phyloP scores from a whole-genome alignment of 2,797 vertebrate species.

The Tapirus indicus region DNA sequence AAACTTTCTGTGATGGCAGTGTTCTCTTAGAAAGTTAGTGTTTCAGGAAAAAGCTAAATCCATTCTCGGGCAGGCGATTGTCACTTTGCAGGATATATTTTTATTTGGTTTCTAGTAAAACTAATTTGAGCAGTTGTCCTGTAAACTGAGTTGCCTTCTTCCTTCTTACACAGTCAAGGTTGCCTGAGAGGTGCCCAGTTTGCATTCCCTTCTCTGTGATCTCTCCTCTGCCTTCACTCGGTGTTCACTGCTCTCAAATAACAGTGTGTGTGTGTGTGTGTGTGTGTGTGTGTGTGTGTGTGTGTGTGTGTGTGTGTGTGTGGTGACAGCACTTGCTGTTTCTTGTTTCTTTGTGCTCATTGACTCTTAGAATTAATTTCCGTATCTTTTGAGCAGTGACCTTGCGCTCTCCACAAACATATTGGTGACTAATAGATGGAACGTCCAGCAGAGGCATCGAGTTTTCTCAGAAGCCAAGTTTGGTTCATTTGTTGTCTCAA shows the following conservation, averaged over 20 bases:
- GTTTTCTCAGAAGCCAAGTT: neutral
- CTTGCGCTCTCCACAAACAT: neutral
- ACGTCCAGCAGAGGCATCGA: neutral
- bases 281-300: too few species aligned
- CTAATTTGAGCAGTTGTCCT: too few species aligned
- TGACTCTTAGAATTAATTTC: neutral
- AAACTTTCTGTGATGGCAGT: neutral
- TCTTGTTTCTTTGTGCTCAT: neutral
- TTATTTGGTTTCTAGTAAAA: neutral
- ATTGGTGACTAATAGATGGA: neutral
- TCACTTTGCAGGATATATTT: neutral
- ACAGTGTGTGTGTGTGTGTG: too few species aligned
- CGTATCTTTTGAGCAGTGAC: neutral
- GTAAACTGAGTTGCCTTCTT: neutral
- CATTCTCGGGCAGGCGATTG: neutral
- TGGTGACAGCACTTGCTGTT: neutral
- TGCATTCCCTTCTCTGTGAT: neutral
- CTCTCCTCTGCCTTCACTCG: neutral
- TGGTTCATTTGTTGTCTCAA: neutral
- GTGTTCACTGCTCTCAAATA: neutral
- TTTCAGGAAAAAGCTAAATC: neutral
- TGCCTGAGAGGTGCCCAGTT: fast-evolving
- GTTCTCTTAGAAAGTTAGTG: neutral
- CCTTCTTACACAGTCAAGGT: neutral
- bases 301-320: too few species aligned